Percentiles rank a stretch among this genome's conserved stretches.
Evolutionary conservation across 2,797 vertebrate species (phyloP).

Genomic region (Leptodactylus fallax): DNA sequence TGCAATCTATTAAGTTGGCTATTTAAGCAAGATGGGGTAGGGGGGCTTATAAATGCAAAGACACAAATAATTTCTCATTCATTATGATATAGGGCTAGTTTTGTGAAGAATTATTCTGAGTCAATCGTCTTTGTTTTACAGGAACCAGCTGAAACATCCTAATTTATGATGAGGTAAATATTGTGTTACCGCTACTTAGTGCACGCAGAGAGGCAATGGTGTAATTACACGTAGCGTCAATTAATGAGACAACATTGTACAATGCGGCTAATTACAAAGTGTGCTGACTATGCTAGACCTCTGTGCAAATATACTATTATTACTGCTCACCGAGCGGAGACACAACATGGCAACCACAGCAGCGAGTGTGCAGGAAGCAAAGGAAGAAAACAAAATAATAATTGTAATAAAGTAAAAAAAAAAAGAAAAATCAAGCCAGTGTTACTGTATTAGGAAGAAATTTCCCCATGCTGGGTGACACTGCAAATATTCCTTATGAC

Average conservation of each 20-base stretch:
- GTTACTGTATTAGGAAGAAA: not conserved
- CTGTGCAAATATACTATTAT: not conserved
- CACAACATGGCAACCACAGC: not conserved
- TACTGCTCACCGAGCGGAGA: not conserved
- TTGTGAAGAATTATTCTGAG: not conserved
- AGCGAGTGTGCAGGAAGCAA: not conserved
- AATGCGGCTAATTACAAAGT: constrained; percentile 35
- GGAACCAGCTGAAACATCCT: not conserved
- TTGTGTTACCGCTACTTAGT: not conserved
- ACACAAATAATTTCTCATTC: not conserved
- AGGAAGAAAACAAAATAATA: too few species aligned
- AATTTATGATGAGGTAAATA: constrained; percentile 27
- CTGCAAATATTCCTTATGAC: too few species aligned
- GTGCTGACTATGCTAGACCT: not conserved
- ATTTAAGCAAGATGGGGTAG: not conserved
- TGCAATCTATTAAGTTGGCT: not conserved
- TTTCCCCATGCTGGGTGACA: not conserved
- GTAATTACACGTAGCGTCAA: constrained; percentile 27
- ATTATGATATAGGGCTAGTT: not conserved
- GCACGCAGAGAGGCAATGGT: not conserved
- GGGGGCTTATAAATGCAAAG: not conserved
- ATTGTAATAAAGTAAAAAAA: not conserved
- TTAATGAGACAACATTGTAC: constrained; percentile 5
- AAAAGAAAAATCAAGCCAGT: not conserved
- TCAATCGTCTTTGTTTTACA: not conserved